A percentile compares a stretch with the other conserved stretches of the same genome.
Conservation (phyloP, 2,888 invertebrate species). For the Dolichomitus sp. region DNA sequence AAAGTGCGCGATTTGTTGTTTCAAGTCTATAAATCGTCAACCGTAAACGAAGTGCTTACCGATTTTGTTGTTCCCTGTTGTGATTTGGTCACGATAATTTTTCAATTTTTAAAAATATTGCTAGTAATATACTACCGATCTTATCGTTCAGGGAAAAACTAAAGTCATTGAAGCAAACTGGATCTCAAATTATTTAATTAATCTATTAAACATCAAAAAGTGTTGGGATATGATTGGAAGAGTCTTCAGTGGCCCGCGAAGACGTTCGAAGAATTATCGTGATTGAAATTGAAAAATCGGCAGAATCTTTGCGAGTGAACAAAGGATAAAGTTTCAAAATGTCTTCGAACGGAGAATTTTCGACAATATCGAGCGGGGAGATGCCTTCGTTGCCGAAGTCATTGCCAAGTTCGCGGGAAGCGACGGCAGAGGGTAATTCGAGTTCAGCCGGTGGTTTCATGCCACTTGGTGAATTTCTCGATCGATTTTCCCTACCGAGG, state of each 20-base stretch:
- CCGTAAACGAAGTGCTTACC: background rate
- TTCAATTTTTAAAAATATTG: background rate
- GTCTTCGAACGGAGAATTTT: constrained; percentile 84
- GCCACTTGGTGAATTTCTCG: constrained; percentile 84
- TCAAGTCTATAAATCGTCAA: background rate
- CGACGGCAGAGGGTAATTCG: constrained; percentile 83
- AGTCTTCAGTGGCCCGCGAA: constrained; percentile 63
- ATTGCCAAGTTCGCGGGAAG: constrained; percentile 83
- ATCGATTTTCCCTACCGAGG: constrained; percentile 85
- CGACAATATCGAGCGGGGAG: constrained; percentile 84
- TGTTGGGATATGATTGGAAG: constrained; percentile 57
- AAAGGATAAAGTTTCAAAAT: constrained; percentile 67
- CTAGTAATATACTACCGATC: background rate
- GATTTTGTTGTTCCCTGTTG: background rate
- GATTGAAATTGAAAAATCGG: background rate
- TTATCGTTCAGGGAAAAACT: background rate
- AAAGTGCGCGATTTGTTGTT: background rate
- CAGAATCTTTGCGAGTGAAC: background rate
- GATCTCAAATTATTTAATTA: background rate
- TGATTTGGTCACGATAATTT: background rate
- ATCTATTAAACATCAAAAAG: background rate
- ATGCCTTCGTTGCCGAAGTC: constrained; percentile 81
- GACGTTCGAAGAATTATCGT: constrained; percentile 56
- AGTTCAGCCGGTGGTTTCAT: constrained; percentile 81
- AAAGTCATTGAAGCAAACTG: background rate